These are phyloP conservation scores for Sarcophilus harrisii DNA, from an alignment of 2,797 vertebrate genomes.

Conservation along the genomic window DNA sequence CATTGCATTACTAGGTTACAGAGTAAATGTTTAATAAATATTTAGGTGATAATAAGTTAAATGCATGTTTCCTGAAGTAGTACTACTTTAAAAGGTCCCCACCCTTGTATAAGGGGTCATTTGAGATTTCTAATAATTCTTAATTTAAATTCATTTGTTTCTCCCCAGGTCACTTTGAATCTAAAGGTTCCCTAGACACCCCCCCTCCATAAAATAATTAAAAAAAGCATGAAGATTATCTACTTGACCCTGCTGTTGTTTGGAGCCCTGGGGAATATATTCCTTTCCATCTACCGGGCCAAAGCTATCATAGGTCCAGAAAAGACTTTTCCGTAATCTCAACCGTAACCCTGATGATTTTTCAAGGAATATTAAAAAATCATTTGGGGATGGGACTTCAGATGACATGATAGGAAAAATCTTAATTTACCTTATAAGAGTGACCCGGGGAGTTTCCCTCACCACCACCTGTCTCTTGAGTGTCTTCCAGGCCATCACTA, in stretches of 20 bases:
- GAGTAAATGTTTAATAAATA: not conserved
- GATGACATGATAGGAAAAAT: not conserved
- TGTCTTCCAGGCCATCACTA: not conserved
- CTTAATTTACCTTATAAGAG: not conserved
- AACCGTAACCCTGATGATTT: too few relatives aligned
- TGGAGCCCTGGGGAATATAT: not conserved
- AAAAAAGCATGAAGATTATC: not conserved
- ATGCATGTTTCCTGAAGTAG: too few relatives aligned
- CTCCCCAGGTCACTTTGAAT: not conserved
- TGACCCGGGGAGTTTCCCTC: not conserved
- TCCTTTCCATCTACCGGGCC: not conserved
- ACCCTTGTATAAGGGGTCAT: not conserved
- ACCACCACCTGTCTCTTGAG: constrained; percentile 24
- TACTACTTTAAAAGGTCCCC: not conserved
- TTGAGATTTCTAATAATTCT: not conserved
- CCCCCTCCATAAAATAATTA: not conserved
- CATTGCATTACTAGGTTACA: too few relatives aligned
- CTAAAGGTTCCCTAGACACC: not conserved
- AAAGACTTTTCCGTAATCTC: too few relatives aligned
- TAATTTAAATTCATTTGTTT: too few relatives aligned
- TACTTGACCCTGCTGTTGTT: not conserved
- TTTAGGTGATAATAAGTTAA: too few relatives aligned
- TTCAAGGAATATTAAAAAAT: too few relatives aligned
- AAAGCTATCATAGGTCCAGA: not conserved
- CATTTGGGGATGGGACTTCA: too few relatives aligned